A percentile compares a stretch with the other conserved stretches of the same genome.
Conservation (phyloP, 2,797 vertebrate species). For the Takifugu ocellatus region DNA sequence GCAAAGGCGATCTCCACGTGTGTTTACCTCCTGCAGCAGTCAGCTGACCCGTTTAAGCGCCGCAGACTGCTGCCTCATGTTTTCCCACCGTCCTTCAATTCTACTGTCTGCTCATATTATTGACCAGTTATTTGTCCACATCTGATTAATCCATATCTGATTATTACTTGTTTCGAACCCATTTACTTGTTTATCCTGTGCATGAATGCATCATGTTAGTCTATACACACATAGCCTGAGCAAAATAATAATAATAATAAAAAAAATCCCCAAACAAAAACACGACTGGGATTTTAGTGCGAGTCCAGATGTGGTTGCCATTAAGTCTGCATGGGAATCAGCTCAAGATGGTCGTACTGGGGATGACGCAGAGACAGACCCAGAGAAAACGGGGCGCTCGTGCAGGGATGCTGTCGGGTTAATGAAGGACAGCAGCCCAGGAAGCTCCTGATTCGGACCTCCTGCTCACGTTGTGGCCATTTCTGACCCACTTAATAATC, state of each 20-base stretch:
- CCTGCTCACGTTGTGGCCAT: not conserved
- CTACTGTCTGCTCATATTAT: no score
- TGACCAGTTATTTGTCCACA: no score
- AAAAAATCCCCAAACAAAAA: no score
- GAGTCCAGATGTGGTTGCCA: no score
- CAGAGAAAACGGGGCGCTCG: not conserved
- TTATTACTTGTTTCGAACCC: no score
- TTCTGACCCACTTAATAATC: constrained; percentile 20
- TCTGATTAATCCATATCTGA: no score
- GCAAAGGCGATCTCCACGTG: constrained; percentile 59
- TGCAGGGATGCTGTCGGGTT: not conserved
- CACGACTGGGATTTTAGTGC: no score
- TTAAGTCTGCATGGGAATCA: no score
- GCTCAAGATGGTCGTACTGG: constrained; percentile 3
- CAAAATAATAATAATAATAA: no score
- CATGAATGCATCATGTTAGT: no score
- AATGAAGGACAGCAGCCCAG: not conserved
- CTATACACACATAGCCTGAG: no score
- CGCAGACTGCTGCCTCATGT: constrained; percentile 54
- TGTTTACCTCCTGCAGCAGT: constrained; percentile 49
- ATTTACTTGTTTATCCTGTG: no score
- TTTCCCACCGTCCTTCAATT: constrained; percentile 21
- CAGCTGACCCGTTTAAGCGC: constrained; percentile 28
- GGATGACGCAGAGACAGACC: constrained; percentile 13
- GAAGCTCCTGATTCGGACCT: constrained; percentile 7